Evolutionary conservation across 2,113 vertebrate species (phyloP).

Genomic region (Entomyzon cyanotis): DNA sequence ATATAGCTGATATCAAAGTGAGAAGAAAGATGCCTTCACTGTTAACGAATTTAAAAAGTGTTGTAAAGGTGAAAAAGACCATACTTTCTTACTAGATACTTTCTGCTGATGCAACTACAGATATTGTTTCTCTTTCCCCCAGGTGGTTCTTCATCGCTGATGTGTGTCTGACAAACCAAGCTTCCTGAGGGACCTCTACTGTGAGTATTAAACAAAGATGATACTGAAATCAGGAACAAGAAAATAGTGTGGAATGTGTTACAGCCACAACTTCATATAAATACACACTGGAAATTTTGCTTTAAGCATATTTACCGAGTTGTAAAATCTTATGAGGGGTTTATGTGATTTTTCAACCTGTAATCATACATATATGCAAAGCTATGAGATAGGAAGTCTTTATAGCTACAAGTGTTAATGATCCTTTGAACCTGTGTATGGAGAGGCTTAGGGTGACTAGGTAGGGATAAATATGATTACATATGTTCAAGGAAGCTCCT

Average conservation of each 20-base stretch:
- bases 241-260: neutral
- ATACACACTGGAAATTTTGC: neutral
- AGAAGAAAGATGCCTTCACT: neutral
- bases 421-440: neutral
- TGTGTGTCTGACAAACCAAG: neutral
- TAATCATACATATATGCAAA: neutral
- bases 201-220: neutral
- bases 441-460: neutral
- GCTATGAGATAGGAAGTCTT: neutral
- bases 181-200: neutral
- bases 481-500: neutral
- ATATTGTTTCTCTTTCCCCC: neutral
- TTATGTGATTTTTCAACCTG: neutral
- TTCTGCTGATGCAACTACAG: neutral
- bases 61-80: neutral
- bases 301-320: neutral
- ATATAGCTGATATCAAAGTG: neutral
- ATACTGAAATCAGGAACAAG: neutral
- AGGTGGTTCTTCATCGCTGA: rapidly evolving
- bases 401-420: neutral
- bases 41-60: neutral
- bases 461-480: neutral
- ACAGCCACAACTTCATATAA: neutral
- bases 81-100: neutral
- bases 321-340: neutral